Base-by-base conservation (phyloP, 2,797 vertebrate species). In the Danio aesculapii region DNA sequence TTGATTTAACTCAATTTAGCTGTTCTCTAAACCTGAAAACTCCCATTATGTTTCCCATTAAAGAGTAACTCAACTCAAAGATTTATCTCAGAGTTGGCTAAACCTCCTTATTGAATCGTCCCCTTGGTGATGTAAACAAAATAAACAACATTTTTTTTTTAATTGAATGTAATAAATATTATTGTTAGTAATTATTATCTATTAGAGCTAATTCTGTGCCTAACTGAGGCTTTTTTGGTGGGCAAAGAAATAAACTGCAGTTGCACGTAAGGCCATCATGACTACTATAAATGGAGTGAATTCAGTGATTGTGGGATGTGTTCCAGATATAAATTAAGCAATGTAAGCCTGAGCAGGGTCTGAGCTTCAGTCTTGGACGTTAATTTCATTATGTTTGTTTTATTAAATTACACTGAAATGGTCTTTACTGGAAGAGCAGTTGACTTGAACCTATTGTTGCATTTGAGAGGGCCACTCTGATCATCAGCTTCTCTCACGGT, bases 211-310 rank as follows among this genome's bases (percentile, higher is more conserved):
- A 75, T 64, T 75, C 12, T 17, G n/a, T 64, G 6, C 5, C n/a
- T 19, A 41, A 19, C 14, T 19, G 30, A 3, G 4, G 46, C 30
- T 5, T 75, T 63, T 30, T 30, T 75, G 13, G 44, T 43, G 73
- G 49, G 6, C 11, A 21, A 41, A 6, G 14, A 17, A 3, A 64
- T 3, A 41, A 13, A 14, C 10, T 72, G 53, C 53, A 72, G 12
- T 13, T 14, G n/a, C 13, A 55, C 13, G 41, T 50, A n/a, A 63
- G 30, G 39, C n/a, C 39, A 64, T 43, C 12, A 57, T 49, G 47
- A 49, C 63, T 68, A 41, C 75, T 78, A 78, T 69, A 78, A 77
- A 67, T 67, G 41, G 62, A 57, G 43, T 55, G 50, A 57, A 57
- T 57, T 12, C 47, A 14, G 50, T 46, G 52, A 30, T 53, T 67